Evolutionary conservation across 2,797 vertebrate genomes (phyloP).

Genomic region (Pipistrellus kuhlii): DNA sequence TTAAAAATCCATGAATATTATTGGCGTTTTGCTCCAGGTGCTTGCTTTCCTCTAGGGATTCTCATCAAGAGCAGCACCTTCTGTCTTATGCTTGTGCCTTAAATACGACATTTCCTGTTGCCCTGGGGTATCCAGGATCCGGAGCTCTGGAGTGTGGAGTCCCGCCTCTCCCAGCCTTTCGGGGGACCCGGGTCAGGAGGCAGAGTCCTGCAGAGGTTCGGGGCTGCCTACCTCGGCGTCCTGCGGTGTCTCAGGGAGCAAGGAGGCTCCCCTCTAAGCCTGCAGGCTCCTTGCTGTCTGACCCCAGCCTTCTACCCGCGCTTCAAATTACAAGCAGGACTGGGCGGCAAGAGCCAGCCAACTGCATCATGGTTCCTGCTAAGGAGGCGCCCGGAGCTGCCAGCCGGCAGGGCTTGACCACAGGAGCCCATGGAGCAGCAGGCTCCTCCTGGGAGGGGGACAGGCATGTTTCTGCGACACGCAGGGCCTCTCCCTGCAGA

Average conservation of each 20-base stretch:
- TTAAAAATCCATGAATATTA: background rate
- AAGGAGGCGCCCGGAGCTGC: constrained; percentile 29
- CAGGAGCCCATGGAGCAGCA: background rate
- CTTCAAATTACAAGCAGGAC: constrained; percentile 64
- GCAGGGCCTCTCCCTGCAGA: background rate
- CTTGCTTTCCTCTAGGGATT: background rate
- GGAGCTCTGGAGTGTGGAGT: background rate
- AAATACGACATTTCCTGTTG: background rate
- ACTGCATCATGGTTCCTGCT: constrained; percentile 46
- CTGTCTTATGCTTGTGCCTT: background rate
- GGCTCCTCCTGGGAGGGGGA: background rate
- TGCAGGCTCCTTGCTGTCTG: constrained; percentile 11
- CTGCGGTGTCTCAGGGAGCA: background rate
- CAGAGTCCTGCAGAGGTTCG: background rate
- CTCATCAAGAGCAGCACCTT: background rate
- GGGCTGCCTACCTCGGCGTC: constrained; percentile 3
- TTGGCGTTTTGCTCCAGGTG: accelerated
- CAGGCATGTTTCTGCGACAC: background rate
- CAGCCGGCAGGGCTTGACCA: constrained; percentile 55
- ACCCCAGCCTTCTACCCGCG: constrained; percentile 47
- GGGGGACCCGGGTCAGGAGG: background rate
- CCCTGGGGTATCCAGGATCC: background rate
- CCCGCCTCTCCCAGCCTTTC: background rate
- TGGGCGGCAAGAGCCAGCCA: constrained; percentile 63
- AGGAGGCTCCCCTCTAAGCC: constrained; percentile 73